These are phyloP conservation scores for Hydractinia echinata DNA, from an alignment of 30 jellyfish, hydroid and myxozoan genomes.

Conservation along the genomic window DNA sequence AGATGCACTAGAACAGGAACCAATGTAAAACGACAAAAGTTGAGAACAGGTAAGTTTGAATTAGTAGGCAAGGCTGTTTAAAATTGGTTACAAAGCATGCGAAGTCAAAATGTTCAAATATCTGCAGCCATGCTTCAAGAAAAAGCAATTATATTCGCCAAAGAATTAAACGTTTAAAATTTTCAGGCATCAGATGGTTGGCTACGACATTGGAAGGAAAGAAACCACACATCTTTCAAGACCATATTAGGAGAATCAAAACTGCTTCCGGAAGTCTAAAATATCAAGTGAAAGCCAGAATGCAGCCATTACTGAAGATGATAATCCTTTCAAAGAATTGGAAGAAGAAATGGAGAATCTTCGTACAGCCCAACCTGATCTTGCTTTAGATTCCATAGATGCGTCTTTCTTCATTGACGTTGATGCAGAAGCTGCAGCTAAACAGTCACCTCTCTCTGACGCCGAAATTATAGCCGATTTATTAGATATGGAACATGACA, in stretches of 20 bases:
- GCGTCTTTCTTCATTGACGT: neutral
- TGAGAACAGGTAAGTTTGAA: neutral
- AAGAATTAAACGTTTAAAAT: neutral
- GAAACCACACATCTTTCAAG: no score
- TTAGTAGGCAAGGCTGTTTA: neutral
- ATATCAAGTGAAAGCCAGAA: constrained; percentile 9
- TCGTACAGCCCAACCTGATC: neutral
- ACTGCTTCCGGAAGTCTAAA: constrained; percentile 9
- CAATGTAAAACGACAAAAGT: no score
- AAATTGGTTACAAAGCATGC: neutral
- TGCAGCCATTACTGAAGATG: constrained; percentile 1
- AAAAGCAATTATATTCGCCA: neutral
- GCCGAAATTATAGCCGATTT: constrained; percentile 1
- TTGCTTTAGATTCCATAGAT: neutral
- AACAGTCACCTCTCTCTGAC: neutral
- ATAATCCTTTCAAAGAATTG: neutral
- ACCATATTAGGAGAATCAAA: neutral
- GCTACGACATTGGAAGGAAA: neutral
- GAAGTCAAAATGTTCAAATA: neutral
- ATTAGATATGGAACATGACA: neutral
- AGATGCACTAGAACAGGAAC: neutral
- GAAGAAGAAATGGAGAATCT: neutral
- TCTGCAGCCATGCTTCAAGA: neutral
- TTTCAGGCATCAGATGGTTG: constrained; percentile 13
- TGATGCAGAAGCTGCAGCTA: no score